phyloP scores from a whole-genome alignment of 2,888 invertebrate species.

The Malacosoma neustria region DNA sequence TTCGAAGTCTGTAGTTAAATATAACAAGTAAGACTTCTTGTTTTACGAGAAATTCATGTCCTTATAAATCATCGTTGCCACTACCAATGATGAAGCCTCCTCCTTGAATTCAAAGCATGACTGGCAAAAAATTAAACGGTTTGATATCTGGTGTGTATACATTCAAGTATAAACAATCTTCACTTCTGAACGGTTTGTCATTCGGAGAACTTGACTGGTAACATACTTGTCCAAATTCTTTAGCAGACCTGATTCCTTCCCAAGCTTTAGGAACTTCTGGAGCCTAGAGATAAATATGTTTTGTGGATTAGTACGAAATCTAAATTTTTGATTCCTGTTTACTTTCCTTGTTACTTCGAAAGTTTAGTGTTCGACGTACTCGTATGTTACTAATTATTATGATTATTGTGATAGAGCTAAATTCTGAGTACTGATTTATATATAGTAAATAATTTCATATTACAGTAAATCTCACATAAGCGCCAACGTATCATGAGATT shows the following conservation, averaged over 20 bases:
- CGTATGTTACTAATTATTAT: too few species aligned
- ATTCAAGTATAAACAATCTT: slow-evolving; percentile 37
- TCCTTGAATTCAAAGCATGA: slow-evolving; percentile 31
- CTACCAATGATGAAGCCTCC: slow-evolving; percentile 26
- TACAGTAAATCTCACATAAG: too few species aligned
- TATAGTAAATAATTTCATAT: too few species aligned
- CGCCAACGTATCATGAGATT: too few species aligned
- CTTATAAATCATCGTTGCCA: slow-evolving; percentile 24
- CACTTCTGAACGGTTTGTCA: slow-evolving; percentile 18
- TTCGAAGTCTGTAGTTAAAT: slow-evolving; percentile 58
- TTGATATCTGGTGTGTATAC: slow-evolving; percentile 22
- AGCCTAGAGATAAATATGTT: too few species aligned
- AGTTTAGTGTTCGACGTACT: too few species aligned
- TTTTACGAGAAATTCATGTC: slow-evolving; percentile 20
- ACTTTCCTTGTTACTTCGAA: too few species aligned
- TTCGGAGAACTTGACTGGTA: slow-evolving; percentile 5
- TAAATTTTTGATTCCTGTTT: too few species aligned
- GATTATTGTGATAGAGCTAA: too few species aligned
- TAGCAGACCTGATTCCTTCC: slow-evolving; percentile 29
- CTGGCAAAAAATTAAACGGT: slow-evolving; percentile 1
- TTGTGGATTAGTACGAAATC: too few species aligned
- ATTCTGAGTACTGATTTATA: too few species aligned
- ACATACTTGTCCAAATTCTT: slow-evolving; percentile 10
- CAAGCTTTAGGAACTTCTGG: slow-evolving; percentile 21
- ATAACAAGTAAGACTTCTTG: slow-evolving; percentile 28